Evolutionary conservation across 2,113 vertebrate species (phyloP), one percentile per base, ranked within the genome.

Genomic region (Eudyptes chrysolophus): DNA sequence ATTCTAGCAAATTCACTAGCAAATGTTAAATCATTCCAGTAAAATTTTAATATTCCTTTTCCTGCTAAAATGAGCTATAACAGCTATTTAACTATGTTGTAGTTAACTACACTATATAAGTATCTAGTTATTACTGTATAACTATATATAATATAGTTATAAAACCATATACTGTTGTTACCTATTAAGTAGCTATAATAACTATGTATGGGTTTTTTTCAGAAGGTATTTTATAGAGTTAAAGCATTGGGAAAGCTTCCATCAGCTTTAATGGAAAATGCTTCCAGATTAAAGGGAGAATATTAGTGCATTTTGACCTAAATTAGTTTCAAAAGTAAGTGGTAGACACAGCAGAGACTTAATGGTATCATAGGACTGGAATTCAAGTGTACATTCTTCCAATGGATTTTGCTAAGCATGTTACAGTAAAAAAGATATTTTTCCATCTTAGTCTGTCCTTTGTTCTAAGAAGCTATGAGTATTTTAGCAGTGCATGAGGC

Each of bases 21-120:
- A 96, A 91, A 87, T 44, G 24, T 62, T 93, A 78, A 93, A 82
- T 81, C 42, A 48, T 52, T 75, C 65, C 87, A 93, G 48, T 97
- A 94, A 91, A 71, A 91, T 27, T 70, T 78, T 89, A 82, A 93
- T 91, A 84, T 36, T 71, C 18, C 21, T 65, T 91, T 93, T 94
- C 52, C 80, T 89, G 48, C n/a, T 94, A 78, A 89, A 94, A 61
- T 84, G 61, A 93, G 65, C 55, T 87, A 24, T 91, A 94, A 91
- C 81, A 89, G 77, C 77, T 87, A 84, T 87, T 96, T 89, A 93
- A 84, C 74, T 94, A 30, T 22, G 21, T 78, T 4, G 8, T 34
- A 91, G n/a, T 79, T 94, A 95, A 71, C 42, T 38, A 7, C 14
- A 51, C 32, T 66, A 36, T 66, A n/a, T 72, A 87, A 70, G 27